Base-by-base conservation (phyloP, 2,888 invertebrate genomes). In the Lycaena phlaeas region DNA sequence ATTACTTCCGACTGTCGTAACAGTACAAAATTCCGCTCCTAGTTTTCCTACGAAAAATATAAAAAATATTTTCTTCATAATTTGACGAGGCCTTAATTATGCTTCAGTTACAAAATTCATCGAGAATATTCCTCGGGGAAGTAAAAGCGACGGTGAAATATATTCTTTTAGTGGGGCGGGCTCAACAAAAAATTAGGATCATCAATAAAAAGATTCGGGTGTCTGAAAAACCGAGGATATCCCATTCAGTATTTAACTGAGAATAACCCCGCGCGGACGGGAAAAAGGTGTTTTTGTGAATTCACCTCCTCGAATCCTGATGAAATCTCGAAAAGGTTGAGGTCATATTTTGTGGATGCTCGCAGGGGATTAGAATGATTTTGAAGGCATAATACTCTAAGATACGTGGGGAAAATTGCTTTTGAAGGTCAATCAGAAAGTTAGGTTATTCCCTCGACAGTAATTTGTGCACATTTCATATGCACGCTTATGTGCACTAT, bases 331-430 rank as follows among this genome's bases (percentile, higher is more conserved):
- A 39, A 48, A 46, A 46, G 48, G 46, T 41, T 42, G 43, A 28
- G 42, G 46, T 48, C 45, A 52, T 54, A 54, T 50, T 50, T 54
- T 50, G 36, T 45, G 41, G 41, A 46, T 48, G 50, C 48, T 44
- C 48, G 45, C 50, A 50, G 43, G 50, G 46, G 46, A 52, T 52
- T 48, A 49, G 36, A 43, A 42, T 51, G 52, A 50, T 50, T 54
- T 46, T 48, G 45, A 45, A 44, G 41, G 47, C 43, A 44, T 51
- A 47, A 44, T 46, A 41, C 36, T 37, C 37, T 27, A 44, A 45
- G 49, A 46, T 49, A 50, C 48, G 40, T 43, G 26, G 36, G 42
- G 38, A 45, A 49, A 45, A 45, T 45, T 49, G 45, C 44, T 48
- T 46, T 42, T 37, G 46, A 44, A 42, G 46, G 44, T 48, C 40